Conservation (phyloP, 2,797 vertebrate genomes). For the Sebastolobus alascanus region DNA sequence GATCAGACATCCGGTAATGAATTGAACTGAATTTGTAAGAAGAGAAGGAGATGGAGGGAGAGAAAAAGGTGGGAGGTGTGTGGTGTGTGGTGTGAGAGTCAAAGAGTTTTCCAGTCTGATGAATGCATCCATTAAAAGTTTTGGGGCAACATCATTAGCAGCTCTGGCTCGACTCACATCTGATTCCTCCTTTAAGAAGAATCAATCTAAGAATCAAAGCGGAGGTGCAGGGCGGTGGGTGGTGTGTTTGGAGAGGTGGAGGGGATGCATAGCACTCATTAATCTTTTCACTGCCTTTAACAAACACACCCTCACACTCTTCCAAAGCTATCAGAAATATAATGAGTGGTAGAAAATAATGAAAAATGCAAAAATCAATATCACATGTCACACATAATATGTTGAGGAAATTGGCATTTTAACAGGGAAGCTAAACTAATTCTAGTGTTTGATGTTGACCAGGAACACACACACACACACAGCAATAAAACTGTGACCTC, state of each 20-base stretch:
- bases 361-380: slow-evolving; percentile 33
- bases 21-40: slow-evolving; percentile 40
- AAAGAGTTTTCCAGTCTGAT: slow-evolving; percentile 50
- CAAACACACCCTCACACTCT: slow-evolving; percentile 30
- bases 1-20: slow-evolving; percentile 52
- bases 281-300: slow-evolving; percentile 39
- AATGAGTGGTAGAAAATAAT: slow-evolving; percentile 9
- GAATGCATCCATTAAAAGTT: slow-evolving; percentile 69
- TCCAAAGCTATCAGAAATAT: slow-evolving; percentile 35
- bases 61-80: slow-evolving; percentile 18
- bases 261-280: slow-evolving; percentile 2
- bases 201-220: slow-evolving; percentile 55
- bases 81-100: slow-evolving; percentile 11
- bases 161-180: slow-evolving; percentile 40
- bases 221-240: slow-evolving; percentile 3
- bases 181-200: slow-evolving; percentile 45
- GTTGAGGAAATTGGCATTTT: slow-evolving; percentile 27
- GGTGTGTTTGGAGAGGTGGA: slow-evolving; percentile 12
- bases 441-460: background rate
- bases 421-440: slow-evolving; percentile 11
- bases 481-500: background rate
- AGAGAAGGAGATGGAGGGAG: slow-evolving; percentile 20
- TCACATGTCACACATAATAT: slow-evolving; percentile 12
- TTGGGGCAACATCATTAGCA: slow-evolving; percentile 60
- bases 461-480: background rate